A percentile compares a stretch with the other conserved stretches of the same genome.
phyloP scores from a whole-genome alignment of 2,113 vertebrate genomes.

The Pogonocichla stellata region DNA sequence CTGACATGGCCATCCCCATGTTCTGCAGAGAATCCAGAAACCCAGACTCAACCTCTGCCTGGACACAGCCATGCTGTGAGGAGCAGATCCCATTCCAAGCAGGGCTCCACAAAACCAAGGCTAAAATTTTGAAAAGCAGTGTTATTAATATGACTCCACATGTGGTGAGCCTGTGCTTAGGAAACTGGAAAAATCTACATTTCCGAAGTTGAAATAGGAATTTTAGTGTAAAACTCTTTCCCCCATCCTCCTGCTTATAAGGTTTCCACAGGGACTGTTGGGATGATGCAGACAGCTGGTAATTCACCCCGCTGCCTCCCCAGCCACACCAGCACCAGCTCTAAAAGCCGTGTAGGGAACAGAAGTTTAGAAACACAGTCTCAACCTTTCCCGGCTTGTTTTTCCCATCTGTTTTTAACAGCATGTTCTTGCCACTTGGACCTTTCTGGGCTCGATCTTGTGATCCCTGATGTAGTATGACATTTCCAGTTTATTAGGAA shows the following conservation, averaged over 20 bases:
- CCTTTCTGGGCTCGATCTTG: constrained; percentile 44
- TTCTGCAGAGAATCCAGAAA: neutral
- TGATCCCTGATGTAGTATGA: constrained; percentile 59
- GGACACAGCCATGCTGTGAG: accelerated
- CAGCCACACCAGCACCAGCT: neutral
- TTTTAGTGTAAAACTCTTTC: neutral
- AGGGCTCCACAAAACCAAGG: neutral
- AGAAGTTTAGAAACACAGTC: constrained; percentile 19
- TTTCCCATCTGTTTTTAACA: constrained; percentile 65
- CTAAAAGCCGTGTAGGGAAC: neutral
- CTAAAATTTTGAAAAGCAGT: neutral
- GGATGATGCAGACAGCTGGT: neutral
- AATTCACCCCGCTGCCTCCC: neutral
- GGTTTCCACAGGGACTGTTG: neutral
- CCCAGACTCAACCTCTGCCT: neutral
- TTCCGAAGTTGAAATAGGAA: neutral
- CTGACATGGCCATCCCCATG: neutral
- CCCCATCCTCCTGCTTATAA: neutral
- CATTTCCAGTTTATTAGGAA: constrained; percentile 60
- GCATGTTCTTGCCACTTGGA: constrained; percentile 54
- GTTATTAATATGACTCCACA: neutral
- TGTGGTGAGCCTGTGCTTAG: neutral
- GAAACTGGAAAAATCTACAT: neutral
- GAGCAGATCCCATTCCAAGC: neutral
- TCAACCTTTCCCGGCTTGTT: constrained; percentile 36